Base-by-base conservation (phyloP, 2,888 invertebrate species). In the Allygus modestus region DNA sequence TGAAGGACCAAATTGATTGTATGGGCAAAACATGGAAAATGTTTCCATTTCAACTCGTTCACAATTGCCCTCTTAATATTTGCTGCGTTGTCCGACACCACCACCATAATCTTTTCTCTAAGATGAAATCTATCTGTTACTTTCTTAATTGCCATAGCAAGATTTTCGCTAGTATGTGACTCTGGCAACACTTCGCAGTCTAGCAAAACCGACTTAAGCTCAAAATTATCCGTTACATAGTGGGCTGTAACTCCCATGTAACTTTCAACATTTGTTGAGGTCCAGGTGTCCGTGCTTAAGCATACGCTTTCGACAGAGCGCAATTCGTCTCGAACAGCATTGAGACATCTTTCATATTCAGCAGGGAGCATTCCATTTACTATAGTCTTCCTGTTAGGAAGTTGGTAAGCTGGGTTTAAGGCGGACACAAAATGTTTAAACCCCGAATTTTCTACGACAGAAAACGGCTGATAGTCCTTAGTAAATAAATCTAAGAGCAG, bases 21-120 rank as follows among this genome's bases (percentile, higher is more conserved):
- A 69, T 87, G 88, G 46, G 87, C 87, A 71, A 85, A 87, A 79
- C 89, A 89, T 0, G 87, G 88, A 85, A 88, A 89, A 86, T 88
- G 86, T 43, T 88, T 88, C 86, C 87, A 87, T 15, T 85, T 85
- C 43, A 86, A 26, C 51, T 82, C 77, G 33, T 83, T 58, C 9
- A 28, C 61, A 28, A 86, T 85, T 4, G 88, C 88, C 71, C 87
- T 88, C 0, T 86, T 85, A 1, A 89, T 86, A 82, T 89, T 88
- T 0, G 88, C 31, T 0, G n/a, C n/a, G n/a, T n/a, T n/a, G n/a
- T n/a, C n/a, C n/a, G n/a, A n/a, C n/a, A n/a, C n/a, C n/a, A n/a
- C n/a, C n/a, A n/a, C n/a, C n/a, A n/a, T n/a, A n/a, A n/a, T n/a
- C n/a, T n/a, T n/a, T n/a, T n/a, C n/a, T 82, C 20, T 23, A 20